Evolutionary conservation across 2,113 vertebrate species (phyloP), one percentile per base, ranked within the genome.

Genomic region (Oncorhynchus gorbuscha): DNA sequence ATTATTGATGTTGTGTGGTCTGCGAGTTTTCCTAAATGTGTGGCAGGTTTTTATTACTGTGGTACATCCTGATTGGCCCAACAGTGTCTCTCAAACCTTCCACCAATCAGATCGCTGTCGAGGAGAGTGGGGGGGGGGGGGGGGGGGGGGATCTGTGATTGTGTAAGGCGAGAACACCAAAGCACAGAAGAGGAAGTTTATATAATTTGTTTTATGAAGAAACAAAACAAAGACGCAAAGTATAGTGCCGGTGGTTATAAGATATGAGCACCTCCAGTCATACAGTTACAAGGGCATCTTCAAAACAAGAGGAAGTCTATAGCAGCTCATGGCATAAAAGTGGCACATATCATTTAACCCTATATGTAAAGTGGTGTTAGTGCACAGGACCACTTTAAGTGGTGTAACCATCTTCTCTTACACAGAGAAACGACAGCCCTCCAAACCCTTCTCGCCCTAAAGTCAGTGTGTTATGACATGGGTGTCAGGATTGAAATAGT

Each of bases 311-410:
- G 30, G 12, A 76, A 83, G 39, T 45, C 24, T 45, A 71, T 69
- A 78, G 16, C 69, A 71, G 74, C 49, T 72, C 83, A 83, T 89
- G 88, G 65, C 65, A 35, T 68, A 75, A 35, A 55, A 68, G 64
- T 75, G 74, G 74, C 74, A 68, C 74, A 68, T 75, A 48, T 62
- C 7, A 35, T 45, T 45, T 16, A 24, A 12, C 14, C 16, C 28
- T 28, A 24, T 74, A 26, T 7, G 22, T 64, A 26, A 48, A 49
- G 35, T 24, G n/a, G 61, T 65, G 12, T 8, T 20, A 18, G 6
- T 49, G 14, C 72, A 35, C 64, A 30, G 20, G 39, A 48, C 67
- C 32, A 8, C 67, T 35, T 69, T 14, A 69, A 69, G 59, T 45
- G 9, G 39, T n/a, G 20, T 62, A 11, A 62, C n/a, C n/a, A 8